These are phyloP conservation scores for rat (Rattus norvegicus) DNA, from an alignment of 2,113 vertebrate species.

Conservation along the genomic window DNA sequence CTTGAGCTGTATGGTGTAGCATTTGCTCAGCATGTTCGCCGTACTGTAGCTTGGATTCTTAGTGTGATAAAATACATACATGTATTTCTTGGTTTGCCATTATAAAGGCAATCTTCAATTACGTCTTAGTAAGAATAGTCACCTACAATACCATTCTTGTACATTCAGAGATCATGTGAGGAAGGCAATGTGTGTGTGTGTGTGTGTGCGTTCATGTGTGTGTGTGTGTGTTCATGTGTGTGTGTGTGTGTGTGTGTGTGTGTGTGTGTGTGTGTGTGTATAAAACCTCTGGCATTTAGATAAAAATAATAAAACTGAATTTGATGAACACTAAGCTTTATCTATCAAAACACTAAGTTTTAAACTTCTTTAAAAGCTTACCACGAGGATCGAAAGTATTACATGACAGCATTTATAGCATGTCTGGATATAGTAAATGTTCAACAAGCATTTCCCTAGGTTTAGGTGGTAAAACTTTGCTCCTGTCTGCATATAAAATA, in stretches of 20 bases:
- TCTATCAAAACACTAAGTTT: not conserved
- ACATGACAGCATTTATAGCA: not conserved
- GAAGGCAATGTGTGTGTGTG: not conserved
- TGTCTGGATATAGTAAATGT: conserved; percentile 15
- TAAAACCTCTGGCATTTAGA: not conserved
- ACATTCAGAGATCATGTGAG: not conserved
- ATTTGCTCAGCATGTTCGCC: not conserved
- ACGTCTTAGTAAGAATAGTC: not conserved
- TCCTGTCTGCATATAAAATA: not conserved
- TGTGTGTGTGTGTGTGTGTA: too few species aligned
- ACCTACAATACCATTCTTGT: not conserved
- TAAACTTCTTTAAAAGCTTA: not conserved
- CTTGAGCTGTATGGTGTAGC: not conserved
- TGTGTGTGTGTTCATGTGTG: too few species aligned
- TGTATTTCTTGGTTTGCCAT: not conserved
- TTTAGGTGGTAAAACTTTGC: conserved; percentile 5
- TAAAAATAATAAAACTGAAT: not conserved
- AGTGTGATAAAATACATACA: not conserved
- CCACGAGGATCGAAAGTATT: not conserved
- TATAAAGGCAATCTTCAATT: not conserved
- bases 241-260: too few species aligned
- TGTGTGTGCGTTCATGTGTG: too few species aligned
- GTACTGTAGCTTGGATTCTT: not conserved
- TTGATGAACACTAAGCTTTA: conserved; percentile 42
- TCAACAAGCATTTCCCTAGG: conserved; percentile 15